Conservation (phyloP, 2,113 vertebrate genomes). For the Leptobrachium leishanense region DNA sequence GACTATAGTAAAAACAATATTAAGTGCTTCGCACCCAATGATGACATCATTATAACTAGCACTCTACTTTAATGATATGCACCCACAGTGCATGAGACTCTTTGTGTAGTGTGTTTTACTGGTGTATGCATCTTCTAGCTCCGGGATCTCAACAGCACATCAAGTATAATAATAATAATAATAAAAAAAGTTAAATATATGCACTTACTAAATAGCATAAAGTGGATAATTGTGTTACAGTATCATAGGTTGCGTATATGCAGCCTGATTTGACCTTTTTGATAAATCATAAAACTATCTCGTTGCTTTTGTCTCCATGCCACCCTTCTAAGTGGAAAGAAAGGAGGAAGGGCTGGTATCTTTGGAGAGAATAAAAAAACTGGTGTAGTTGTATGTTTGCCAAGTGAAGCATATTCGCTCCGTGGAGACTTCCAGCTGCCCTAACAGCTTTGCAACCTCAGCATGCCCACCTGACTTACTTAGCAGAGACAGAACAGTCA, state of each 20-base stretch:
- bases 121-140: too few relatives aligned
- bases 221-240: neutral
- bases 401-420: slow-evolving; percentile 40
- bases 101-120: too few relatives aligned
- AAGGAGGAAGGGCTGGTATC: slow-evolving; percentile 12
- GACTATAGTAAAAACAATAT: too few relatives aligned
- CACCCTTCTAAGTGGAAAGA: slow-evolving; percentile 24
- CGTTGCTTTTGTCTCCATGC: slow-evolving; percentile 16
- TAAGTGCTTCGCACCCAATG: too few relatives aligned
- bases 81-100: too few relatives aligned
- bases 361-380: slow-evolving; percentile 28
- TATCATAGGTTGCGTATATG: neutral
- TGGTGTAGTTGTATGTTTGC: slow-evolving; percentile 41
- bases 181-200: too few relatives aligned
- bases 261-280: slow-evolving; percentile 11
- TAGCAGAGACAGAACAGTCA: neutral
- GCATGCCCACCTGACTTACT: slow-evolving; percentile 5
- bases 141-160: too few relatives aligned
- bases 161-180: too few relatives aligned
- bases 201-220: too few relatives aligned
- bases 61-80: too few relatives aligned
- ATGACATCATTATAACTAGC: too few relatives aligned
- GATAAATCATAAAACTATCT: slow-evolving; percentile 13
- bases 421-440: slow-evolving; percentile 28
- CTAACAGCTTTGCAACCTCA: slow-evolving; percentile 28